Evolutionary conservation across 2,797 vertebrate species (phyloP).

Genomic region (Jordanella pulchra): DNA sequence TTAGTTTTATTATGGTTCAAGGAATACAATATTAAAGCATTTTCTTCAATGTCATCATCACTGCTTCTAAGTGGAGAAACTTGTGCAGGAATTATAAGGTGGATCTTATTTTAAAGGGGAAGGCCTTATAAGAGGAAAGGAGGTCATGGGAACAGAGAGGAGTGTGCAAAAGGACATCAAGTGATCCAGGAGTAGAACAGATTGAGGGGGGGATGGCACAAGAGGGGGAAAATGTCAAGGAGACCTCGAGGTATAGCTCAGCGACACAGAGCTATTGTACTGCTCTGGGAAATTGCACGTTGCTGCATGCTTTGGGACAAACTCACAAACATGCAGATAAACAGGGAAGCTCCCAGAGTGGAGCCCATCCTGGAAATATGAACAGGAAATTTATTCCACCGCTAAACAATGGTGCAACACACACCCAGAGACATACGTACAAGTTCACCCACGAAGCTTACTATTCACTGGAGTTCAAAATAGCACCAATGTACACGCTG

Average conservation of each 20-base stretch:
- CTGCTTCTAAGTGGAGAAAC: not conserved
- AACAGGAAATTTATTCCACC: conserved; percentile 70
- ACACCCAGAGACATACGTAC: conserved; percentile 14
- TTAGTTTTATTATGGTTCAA: not conserved
- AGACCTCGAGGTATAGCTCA: conserved; percentile 55
- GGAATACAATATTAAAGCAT: not conserved
- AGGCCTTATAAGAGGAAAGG: conserved; percentile 36
- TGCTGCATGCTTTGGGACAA: conserved; percentile 27
- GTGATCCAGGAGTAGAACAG: conserved; percentile 47
- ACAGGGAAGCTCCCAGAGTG: conserved; percentile 66
- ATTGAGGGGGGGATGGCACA: conserved; percentile 30
- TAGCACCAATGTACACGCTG: not conserved
- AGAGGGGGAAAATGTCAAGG: conserved; percentile 70
- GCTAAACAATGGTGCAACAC: conserved; percentile 66
- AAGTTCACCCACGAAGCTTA: not conserved
- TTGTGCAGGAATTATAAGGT: conserved; percentile 24
- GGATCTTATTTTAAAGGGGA: conserved; percentile 27
- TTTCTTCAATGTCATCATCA: not conserved
- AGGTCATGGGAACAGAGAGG: conserved; percentile 60
- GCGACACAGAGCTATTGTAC: conserved; percentile 43
- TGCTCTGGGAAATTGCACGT: conserved; percentile 5
- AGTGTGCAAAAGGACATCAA: conserved; percentile 24
- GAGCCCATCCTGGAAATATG: conserved; percentile 73
- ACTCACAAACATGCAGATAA: conserved; percentile 55
- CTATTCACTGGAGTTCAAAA: not conserved